A percentile compares a stretch with the other conserved stretches of the same genome.
These are phyloP conservation scores for Drosophila subquinaria DNA, from an alignment of 2,888 invertebrate genomes.

Conservation along the genomic window DNA sequence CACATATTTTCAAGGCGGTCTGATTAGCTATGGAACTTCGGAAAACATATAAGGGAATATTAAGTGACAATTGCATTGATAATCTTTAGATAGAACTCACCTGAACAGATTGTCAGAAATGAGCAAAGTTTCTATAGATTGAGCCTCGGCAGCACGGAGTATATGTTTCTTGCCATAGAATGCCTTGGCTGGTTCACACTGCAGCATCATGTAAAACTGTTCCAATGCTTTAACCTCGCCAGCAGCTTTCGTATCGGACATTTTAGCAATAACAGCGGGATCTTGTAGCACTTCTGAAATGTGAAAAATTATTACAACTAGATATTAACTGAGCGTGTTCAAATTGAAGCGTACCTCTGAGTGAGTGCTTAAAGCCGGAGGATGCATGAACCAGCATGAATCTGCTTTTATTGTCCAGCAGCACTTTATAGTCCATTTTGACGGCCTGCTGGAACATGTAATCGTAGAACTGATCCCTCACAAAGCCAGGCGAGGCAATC, in stretches of 20 bases:
- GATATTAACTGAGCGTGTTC: background rate
- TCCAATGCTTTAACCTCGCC: slow-evolving; percentile 96
- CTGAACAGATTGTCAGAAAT: slow-evolving; percentile 98
- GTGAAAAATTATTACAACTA: slow-evolving; percentile 59
- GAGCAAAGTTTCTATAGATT: slow-evolving; percentile 96
- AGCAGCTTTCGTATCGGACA: slow-evolving; percentile 98
- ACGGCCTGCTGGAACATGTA: slow-evolving; percentile 97
- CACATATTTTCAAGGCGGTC: no score
- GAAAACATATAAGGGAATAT: no score
- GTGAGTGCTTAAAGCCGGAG: slow-evolving; percentile 98
- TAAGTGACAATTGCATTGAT: no score
- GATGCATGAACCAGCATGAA: slow-evolving; percentile 98
- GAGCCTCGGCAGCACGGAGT: slow-evolving; percentile 93
- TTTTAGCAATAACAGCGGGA: slow-evolving; percentile 91
- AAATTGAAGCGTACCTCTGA: slow-evolving; percentile 91
- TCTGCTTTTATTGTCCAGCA: slow-evolving; percentile 97
- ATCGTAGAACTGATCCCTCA: slow-evolving; percentile 97
- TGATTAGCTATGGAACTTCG: no score
- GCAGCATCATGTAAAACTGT: slow-evolving; percentile 95
- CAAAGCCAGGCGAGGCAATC: slow-evolving; percentile 98
- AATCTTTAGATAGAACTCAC: slow-evolving; percentile 86
- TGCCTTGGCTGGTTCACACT: slow-evolving; percentile 96
- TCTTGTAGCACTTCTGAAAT: slow-evolving; percentile 93
- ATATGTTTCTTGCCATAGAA: slow-evolving; percentile 98
- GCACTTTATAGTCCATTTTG: slow-evolving; percentile 94